Evolutionary conservation across 2,113 vertebrate species (phyloP).

Genomic region (Neodon shergylaensis): DNA sequence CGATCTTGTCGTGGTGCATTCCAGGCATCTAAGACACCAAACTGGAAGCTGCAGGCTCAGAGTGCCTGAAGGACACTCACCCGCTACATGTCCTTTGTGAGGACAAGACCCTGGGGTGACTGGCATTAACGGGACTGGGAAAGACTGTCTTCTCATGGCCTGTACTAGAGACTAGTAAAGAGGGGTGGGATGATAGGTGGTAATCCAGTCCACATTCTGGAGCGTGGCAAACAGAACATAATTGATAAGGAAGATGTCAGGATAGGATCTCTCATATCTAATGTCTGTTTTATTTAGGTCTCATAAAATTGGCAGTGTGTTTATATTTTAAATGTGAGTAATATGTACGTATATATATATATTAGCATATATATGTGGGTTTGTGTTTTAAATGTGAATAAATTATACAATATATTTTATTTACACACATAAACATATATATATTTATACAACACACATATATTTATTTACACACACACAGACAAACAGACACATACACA

Average conservation of each 20-base stretch:
- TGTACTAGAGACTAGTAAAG: rapidly evolving
- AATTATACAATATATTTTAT: neutral
- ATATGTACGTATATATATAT: neutral
- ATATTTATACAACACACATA: neutral
- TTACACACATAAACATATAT: neutral
- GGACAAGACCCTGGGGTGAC: rapidly evolving
- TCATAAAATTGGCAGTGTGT: rapidly evolving
- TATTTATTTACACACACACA: neutral
- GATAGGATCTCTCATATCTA: rapidly evolving
- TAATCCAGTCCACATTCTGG: too few species aligned
- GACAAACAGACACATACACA: neutral
- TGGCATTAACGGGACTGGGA: rapidly evolving
- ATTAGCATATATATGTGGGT: neutral
- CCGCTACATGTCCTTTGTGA: rapidly evolving
- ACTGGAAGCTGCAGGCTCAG: neutral
- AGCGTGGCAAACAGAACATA: rapidly evolving
- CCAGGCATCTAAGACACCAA: neutral
- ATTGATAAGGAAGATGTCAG: rapidly evolving
- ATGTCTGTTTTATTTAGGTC: neutral
- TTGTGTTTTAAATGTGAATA: neutral
- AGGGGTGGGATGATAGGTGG: rapidly evolving
- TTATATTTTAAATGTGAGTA: rapidly evolving
- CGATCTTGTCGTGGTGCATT: rapidly evolving
- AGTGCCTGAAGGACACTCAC: too few species aligned
- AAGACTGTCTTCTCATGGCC: rapidly evolving